Conservation (phyloP, 1,140 invertebrate genomes). For the Nymphalis io region DNA sequence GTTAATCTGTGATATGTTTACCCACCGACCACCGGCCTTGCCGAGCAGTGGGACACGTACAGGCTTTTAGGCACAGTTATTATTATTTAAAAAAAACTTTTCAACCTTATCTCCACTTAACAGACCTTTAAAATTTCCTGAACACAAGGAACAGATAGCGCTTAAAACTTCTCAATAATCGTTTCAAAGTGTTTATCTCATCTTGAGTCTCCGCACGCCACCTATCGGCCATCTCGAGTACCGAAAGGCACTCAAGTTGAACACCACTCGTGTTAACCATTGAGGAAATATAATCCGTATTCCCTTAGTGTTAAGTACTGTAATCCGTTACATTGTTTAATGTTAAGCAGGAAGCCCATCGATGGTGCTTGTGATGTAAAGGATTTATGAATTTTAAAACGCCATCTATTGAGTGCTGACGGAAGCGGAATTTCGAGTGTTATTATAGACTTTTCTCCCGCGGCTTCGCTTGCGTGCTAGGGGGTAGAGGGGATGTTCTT, state of each 20-base stretch:
- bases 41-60: not conserved
- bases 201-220: conserved; percentile 3
- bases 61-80: no score
- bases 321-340: conserved; percentile 2
- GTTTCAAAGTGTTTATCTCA: conserved; percentile 7
- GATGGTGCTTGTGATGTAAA: conserved; percentile 6
- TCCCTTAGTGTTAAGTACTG: not conserved
- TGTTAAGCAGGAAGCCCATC: conserved; percentile 13
- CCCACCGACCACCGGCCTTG: no score
- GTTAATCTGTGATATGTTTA: no score
- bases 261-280: not conserved
- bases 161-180: conserved; percentile 6
- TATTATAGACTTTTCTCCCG: no score
- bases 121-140: not conserved
- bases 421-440: not conserved
- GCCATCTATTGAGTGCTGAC: conserved; percentile 18
- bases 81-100: no score
- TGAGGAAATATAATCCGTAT: not conserved
- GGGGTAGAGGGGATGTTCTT: no score
- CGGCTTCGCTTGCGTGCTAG: no score
- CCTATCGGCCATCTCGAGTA: conserved; percentile 11
- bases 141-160: not conserved
- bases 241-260: not conserved
- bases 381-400: conserved; percentile 24
- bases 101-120: not conserved